Evolutionary conservation across 2,113 vertebrate genomes (phyloP).

Genomic region (Hydrochoerus hydrochaeris): DNA sequence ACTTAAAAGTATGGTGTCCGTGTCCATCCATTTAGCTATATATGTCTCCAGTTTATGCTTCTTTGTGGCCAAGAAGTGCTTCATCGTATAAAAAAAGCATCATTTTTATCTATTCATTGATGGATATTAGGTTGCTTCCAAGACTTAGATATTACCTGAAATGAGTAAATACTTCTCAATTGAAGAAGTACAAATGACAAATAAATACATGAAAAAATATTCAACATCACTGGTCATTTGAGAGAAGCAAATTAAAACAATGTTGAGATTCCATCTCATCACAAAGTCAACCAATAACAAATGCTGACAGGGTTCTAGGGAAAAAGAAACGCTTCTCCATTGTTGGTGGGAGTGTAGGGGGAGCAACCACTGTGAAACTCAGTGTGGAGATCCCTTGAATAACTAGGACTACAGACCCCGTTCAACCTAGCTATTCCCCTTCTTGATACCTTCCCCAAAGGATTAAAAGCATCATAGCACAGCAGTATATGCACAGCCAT

Average conservation of each 20-base stretch:
- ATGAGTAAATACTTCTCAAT: not conserved
- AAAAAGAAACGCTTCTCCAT: not conserved
- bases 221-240: not conserved
- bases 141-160: not conserved
- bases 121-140: not conserved
- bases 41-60: not conserved
- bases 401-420: not conserved
- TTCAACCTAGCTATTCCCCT: not conserved
- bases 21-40: not conserved
- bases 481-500: not conserved
- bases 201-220: not conserved
- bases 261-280: not conserved
- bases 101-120: not conserved
- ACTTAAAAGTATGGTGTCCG: no score
- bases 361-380: not conserved
- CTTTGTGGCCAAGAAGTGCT: not conserved
- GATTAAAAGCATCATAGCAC: not conserved
- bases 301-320: not conserved
- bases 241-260: not conserved
- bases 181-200: not conserved
- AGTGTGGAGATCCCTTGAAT: not conserved
- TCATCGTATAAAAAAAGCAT: not conserved
- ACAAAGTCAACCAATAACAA: not conserved
- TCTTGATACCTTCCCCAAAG: not conserved
- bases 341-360: not conserved